Conservation (phyloP, 1,140 invertebrate species). For the Telenomus remus region DNA sequence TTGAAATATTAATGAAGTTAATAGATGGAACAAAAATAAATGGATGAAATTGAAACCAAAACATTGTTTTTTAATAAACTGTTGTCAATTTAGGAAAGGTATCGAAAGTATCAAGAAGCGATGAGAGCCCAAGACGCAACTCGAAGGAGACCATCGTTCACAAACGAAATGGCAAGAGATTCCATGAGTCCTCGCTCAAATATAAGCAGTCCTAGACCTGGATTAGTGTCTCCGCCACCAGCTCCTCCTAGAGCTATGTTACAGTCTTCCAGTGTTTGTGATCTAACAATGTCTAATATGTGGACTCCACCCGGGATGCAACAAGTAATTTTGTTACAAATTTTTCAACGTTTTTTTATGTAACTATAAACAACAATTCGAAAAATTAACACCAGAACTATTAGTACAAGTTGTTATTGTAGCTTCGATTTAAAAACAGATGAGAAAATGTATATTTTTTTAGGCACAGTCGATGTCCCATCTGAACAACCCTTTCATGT, state of each 20-base stretch:
- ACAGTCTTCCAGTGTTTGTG: slow-evolving; percentile 71
- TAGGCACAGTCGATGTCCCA: slow-evolving; percentile 85
- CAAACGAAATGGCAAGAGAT: slow-evolving; percentile 51
- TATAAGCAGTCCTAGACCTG: slow-evolving; percentile 42
- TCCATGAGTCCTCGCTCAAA: slow-evolving; percentile 59
- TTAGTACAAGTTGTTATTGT: too few relatives aligned
- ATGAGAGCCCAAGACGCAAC: slow-evolving; percentile 75
- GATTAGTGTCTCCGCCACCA: slow-evolving; percentile 63
- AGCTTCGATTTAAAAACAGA: too few relatives aligned
- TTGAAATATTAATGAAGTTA: too few relatives aligned
- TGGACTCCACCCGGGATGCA: slow-evolving; percentile 70
- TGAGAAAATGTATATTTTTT: slow-evolving; percentile 38
- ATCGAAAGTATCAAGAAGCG: slow-evolving; percentile 79
- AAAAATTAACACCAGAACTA: too few relatives aligned
- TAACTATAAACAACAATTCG: background rate
- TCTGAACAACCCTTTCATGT: slow-evolving; percentile 73
- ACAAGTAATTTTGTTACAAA: slow-evolving; percentile 60
- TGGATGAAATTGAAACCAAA: too few relatives aligned
- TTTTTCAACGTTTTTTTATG: too few relatives aligned
- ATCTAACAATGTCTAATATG: slow-evolving; percentile 65
- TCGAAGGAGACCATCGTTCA: slow-evolving; percentile 61
- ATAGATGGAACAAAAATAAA: too few relatives aligned
- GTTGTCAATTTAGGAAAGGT: slow-evolving; percentile 78
- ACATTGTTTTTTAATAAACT: too few relatives aligned
- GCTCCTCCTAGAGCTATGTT: slow-evolving; percentile 65